Evolutionary conservation across 2,113 vertebrate species (phyloP), one percentile per base, ranked within the genome.

Genomic region (Neopipo cinnamomea): DNA sequence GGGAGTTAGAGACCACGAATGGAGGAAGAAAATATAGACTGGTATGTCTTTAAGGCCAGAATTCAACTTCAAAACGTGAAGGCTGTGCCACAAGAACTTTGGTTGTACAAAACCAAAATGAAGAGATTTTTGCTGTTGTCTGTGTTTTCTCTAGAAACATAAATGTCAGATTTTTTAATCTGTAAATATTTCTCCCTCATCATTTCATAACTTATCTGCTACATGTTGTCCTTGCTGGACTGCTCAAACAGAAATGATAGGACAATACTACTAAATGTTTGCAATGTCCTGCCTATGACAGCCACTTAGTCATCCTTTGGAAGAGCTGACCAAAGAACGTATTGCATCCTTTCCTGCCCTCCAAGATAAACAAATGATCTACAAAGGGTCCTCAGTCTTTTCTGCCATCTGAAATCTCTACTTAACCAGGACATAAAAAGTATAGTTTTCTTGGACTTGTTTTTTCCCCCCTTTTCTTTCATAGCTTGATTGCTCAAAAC

Each of bases 1-100:
- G 14, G 14, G 23, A 42, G 39, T 50, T 66, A 71, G 20, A 71
- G 8, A 70, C 8, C 8, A 35, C 0, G 0, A 25, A 50, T 5
- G 11, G 20, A 71, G 23, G 24, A 83, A 65, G 24, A 49, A 85
- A 82, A 46, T 22, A 79, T 2, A 68, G 3, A 35, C 4, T 46
- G 11, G 7, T 39, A 67, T 0, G 0, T 17, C 66, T 39, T 67
- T 81, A 80, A 62, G 55, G 35, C 4, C 37, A 71, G 50, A 88
- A 90, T 27, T 70, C 21, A 50, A 7, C 30, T 74, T 84, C 42
- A 37, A 86, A 77, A 59, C 30, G 2, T 8, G 25, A 77, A 84
- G 19, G 9, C 18, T 82, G 41, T 93, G 21, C 46, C 56, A 39
- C 6, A 63, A 71, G 8, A 15, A 84, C 10, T 76, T 73, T 10